Evolutionary conservation across 2,888 invertebrate species (phyloP).

Genomic region (Stegophylla sp.): DNA sequence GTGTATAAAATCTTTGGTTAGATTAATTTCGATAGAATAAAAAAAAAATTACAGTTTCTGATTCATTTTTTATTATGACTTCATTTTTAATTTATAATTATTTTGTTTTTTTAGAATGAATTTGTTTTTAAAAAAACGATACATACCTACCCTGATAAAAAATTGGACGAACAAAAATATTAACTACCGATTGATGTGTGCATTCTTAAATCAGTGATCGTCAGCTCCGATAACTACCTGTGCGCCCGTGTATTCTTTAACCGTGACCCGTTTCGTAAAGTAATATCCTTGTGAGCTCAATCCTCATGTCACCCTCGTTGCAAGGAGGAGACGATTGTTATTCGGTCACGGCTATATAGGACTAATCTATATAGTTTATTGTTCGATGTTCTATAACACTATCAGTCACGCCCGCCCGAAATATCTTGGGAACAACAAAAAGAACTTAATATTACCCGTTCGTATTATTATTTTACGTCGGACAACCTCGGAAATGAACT

Average conservation of each 20-base stretch:
- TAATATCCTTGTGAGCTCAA: constrained; percentile 25
- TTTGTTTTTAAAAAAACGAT: neutral
- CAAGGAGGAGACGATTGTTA: constrained; percentile 40
- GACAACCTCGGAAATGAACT: constrained; percentile 7
- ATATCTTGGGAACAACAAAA: constrained; percentile 32
- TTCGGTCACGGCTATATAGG: constrained; percentile 42
- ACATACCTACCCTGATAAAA: constrained; percentile 4
- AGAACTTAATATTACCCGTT: constrained; percentile 30
- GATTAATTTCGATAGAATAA: neutral
- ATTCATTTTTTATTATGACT: constrained; percentile 6
- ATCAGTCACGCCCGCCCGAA: constrained; percentile 50
- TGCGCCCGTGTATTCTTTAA: constrained; percentile 9
- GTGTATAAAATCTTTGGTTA: neutral
- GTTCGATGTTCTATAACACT: constrained; percentile 24
- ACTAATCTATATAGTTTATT: constrained; percentile 54
- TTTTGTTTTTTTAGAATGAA: constrained; percentile 9
- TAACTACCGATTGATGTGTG: neutral
- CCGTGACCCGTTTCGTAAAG: constrained; percentile 41
- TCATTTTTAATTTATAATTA: constrained; percentile 9
- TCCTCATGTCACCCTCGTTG: constrained; percentile 33
- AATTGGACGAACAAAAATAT: neutral
- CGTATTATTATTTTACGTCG: constrained; percentile 17
- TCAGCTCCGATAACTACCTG: neutral
- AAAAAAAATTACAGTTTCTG: too few species aligned
- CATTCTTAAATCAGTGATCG: neutral